Conservation (phyloP, 2,888 invertebrate genomes). For the Drosophila parthenogenetica region DNA sequence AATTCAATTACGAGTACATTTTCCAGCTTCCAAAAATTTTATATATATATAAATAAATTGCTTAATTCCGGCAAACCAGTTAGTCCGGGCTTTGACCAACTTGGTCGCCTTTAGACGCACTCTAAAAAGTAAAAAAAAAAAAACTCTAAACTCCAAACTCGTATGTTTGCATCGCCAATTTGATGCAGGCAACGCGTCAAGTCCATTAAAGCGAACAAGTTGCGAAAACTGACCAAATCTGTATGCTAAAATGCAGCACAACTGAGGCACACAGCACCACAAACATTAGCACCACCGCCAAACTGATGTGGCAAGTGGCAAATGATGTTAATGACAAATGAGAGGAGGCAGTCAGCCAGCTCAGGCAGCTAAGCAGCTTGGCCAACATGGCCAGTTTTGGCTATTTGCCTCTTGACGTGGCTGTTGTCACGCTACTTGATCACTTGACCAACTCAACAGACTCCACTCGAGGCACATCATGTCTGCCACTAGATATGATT, state of each 20-base stretch:
- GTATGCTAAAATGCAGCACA: slow-evolving; percentile 53
- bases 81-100: slow-evolving; percentile 39
- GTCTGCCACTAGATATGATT: slow-evolving; percentile 28
- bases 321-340: slow-evolving; percentile 66
- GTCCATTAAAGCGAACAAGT: slow-evolving; percentile 67
- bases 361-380: slow-evolving; percentile 13
- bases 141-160: slow-evolving; percentile 8
- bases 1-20: slow-evolving; percentile 58
- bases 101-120: slow-evolving; percentile 30
- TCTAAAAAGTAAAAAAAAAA: too few relatives aligned
- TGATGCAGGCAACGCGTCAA: slow-evolving; percentile 55
- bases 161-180: slow-evolving; percentile 33
- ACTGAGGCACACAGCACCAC: slow-evolving; percentile 4
- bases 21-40: slow-evolving; percentile 45
- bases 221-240: slow-evolving; percentile 68
- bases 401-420: slow-evolving; percentile 37
- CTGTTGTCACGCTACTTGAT: slow-evolving; percentile 61
- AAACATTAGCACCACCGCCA: slow-evolving; percentile 5
- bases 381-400: slow-evolving; percentile 19
- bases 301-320: slow-evolving; percentile 64
- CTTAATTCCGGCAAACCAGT: slow-evolving; percentile 59
- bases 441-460: slow-evolving; percentile 41
- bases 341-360: slow-evolving; percentile 7
- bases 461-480: slow-evolving; percentile 36
- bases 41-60: slow-evolving; percentile 44